Evolutionary conservation across 2,113 vertebrate genomes (phyloP).

Genomic region (Eleginops maclovinus): DNA sequence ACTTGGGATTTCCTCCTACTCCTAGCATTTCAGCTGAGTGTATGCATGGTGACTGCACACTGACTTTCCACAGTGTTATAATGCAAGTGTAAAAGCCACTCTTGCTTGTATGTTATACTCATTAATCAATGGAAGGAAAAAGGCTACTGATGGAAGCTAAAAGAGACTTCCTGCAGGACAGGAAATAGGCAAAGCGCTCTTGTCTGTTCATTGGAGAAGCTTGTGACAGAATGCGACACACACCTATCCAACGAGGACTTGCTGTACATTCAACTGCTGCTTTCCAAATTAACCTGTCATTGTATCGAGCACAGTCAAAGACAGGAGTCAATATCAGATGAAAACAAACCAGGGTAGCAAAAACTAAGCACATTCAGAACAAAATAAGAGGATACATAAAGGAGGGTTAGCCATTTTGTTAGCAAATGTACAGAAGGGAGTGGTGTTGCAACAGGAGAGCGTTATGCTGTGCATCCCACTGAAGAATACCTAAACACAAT

Average conservation of each 20-base stretch:
- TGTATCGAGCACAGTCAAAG: neutral
- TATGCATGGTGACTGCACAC: constrained; percentile 5
- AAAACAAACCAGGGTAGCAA: neutral
- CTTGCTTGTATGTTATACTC: constrained; percentile 15
- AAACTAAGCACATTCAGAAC: neutral
- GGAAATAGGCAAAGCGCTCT: neutral
- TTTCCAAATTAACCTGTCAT: neutral
- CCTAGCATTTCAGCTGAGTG: constrained; percentile 22
- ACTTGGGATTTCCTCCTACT: constrained; percentile 1
- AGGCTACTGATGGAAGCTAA: constrained; percentile 4
- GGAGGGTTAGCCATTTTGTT: too few species aligned
- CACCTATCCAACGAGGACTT: neutral
- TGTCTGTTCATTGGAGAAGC: neutral
- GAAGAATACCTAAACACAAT: neutral
- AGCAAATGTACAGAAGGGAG: neutral
- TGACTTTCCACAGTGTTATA: neutral
- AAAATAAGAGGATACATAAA: too few species aligned
- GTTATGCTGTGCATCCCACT: neutral
- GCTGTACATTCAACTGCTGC: constrained; percentile 1
- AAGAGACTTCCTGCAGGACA: neutral
- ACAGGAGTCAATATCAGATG: neutral
- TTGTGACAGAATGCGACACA: neutral
- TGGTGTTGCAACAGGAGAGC: neutral
- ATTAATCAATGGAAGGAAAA: neutral
- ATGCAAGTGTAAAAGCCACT: constrained; percentile 1